Conservation (phyloP, 2,888 invertebrate genomes). For the Drymonia ruficornis region DNA sequence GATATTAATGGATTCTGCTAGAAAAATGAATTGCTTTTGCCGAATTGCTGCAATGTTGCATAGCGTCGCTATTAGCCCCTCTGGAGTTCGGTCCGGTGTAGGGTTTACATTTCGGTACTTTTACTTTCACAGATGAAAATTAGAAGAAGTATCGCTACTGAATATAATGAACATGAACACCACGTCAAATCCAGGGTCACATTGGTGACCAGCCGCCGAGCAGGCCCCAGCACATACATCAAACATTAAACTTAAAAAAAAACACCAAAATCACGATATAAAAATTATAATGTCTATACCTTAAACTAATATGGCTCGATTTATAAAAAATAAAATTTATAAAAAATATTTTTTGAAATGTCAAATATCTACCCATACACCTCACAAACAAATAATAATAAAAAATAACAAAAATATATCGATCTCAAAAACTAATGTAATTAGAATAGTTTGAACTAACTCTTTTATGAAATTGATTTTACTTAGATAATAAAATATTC, state of each 20-base stretch:
- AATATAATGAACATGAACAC: constrained; percentile 17
- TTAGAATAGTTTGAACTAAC: not conserved
- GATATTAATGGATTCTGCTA: too few species aligned
- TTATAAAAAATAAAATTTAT: constrained; percentile 38
- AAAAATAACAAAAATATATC: constrained; percentile 32
- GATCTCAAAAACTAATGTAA: constrained; percentile 13
- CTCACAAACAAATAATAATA: constrained; percentile 29
- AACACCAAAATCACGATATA: constrained; percentile 12
- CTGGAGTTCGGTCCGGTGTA: too few species aligned
- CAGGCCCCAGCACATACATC: constrained; percentile 14
- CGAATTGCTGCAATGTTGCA: too few species aligned
- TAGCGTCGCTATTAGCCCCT: too few species aligned
- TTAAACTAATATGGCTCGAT: constrained; percentile 47
- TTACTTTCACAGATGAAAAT: constrained; percentile 1
- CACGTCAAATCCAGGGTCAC: constrained; percentile 26
- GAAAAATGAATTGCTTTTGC: too few species aligned
- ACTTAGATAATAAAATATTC: not conserved
- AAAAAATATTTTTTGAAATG: constrained; percentile 31
- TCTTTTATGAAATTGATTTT: not conserved
- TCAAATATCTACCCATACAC: constrained; percentile 34
- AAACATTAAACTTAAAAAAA: constrained; percentile 19
- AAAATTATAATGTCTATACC: constrained; percentile 30
- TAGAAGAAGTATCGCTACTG: not conserved
- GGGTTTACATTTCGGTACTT: too few species aligned
- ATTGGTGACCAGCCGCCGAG: constrained; percentile 1